Conservation (phyloP, 2,113 vertebrate genomes). For the Barnardius zonarius region DNA sequence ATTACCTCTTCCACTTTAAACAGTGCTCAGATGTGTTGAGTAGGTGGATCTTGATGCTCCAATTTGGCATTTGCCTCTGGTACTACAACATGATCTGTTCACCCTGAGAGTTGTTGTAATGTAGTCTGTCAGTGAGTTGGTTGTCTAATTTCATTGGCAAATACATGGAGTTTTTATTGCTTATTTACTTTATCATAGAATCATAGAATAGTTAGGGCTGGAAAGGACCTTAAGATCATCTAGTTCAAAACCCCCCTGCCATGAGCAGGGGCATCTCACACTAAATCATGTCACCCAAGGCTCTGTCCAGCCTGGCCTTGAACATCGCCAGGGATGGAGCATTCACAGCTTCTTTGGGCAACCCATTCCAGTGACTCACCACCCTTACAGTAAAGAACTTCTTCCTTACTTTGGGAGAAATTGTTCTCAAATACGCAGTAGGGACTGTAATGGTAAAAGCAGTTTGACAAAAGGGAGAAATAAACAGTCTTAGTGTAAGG, state of each 20-base stretch:
- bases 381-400: no score
- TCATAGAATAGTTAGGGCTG: no score
- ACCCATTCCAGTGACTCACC: no score
- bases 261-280: no score
- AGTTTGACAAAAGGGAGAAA: not conserved
- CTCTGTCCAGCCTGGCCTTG: no score
- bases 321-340: no score
- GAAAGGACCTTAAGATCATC: no score
- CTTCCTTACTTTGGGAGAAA: not conserved
- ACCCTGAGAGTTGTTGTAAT: not conserved
- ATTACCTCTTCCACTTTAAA: not conserved
- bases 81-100: not conserved
- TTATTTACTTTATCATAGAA: not conserved
- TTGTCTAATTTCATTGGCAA: not conserved
- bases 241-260: no score
- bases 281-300: no score
- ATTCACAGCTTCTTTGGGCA: no score
- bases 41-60: not conserved
- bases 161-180: not conserved
- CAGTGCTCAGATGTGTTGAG: not conserved
- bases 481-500: not conserved
- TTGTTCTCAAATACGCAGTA: not conserved
- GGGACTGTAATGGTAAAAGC: not conserved
- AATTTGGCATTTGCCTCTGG: not conserved
- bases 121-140: not conserved